Evolutionary conservation across 37 sponge, comb jelly and placozoan genomes (phyloP).

Genomic region (Crambe crambe): DNA sequence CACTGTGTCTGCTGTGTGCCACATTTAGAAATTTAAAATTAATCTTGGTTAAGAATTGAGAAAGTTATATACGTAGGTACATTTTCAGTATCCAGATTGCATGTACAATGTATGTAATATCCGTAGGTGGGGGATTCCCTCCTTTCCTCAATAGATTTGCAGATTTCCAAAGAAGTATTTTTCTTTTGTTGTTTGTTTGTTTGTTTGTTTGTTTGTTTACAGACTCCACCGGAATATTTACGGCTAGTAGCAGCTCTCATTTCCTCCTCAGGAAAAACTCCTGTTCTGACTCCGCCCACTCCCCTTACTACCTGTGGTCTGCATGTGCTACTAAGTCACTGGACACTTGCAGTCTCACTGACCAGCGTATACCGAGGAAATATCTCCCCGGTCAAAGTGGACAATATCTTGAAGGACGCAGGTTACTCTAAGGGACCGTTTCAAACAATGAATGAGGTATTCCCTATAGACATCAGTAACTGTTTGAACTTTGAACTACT

Average conservation of each 20-base stretch:
- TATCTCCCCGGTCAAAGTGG: not conserved
- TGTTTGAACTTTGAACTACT: too few relatives aligned
- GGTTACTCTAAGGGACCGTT: constrained; percentile 68
- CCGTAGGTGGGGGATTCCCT: too few relatives aligned
- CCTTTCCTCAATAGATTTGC: too few relatives aligned
- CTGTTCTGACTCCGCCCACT: constrained; percentile 25
- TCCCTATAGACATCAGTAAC: not conserved
- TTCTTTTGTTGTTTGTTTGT: too few relatives aligned
- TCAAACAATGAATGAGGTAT: constrained; percentile 52
- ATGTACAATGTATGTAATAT: too few relatives aligned
- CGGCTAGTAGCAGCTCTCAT: constrained; percentile 10
- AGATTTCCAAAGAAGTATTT: too few relatives aligned
- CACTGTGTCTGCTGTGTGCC: too few relatives aligned
- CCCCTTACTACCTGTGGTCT: not conserved
- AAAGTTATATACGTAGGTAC: too few relatives aligned
- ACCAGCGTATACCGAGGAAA: not conserved
- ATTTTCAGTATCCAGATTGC: too few relatives aligned
- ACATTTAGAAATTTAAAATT: too few relatives aligned
- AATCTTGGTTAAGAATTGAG: too few relatives aligned
- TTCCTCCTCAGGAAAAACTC: constrained; percentile 29
- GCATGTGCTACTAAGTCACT: constrained; percentile 4
- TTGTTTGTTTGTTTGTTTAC: too few relatives aligned
- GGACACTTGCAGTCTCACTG: constrained; percentile 25
- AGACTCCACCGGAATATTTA: constrained; percentile 3
- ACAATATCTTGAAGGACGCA: not conserved